phyloP scores from a whole-genome alignment of 1,140 invertebrate species.

The Aphaenogaster ashmeadi region DNA sequence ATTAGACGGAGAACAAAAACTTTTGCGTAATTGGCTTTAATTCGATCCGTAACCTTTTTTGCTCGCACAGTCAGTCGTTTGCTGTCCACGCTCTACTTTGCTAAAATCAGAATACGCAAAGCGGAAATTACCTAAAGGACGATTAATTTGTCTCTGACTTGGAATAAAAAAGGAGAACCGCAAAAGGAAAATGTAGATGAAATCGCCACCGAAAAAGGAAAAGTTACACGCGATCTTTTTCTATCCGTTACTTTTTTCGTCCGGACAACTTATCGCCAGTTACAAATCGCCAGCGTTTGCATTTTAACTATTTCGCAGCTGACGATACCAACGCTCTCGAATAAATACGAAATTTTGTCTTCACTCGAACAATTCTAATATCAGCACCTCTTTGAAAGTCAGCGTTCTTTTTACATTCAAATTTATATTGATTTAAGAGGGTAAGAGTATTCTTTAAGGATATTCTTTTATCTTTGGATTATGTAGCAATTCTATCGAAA shows the following conservation, averaged over 20 bases:
- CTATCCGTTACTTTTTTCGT: constrained; percentile 31
- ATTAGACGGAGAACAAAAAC: constrained; percentile 40
- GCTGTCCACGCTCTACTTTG: constrained; percentile 34
- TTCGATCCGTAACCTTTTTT: constrained; percentile 35
- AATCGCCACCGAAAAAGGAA: constrained; percentile 16
- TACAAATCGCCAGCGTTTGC: constrained; percentile 56
- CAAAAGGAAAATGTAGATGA: constrained; percentile 25
- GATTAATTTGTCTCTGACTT: constrained; percentile 63
- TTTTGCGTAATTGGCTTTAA: constrained; percentile 67
- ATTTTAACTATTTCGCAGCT: constrained; percentile 56
- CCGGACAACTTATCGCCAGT: constrained; percentile 46
- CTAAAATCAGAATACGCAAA: constrained; percentile 54
- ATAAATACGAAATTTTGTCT: constrained; percentile 1
- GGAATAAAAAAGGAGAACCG: not conserved
- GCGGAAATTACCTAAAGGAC: constrained; percentile 60
- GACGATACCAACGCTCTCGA: constrained; percentile 24
- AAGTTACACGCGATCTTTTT: constrained; percentile 15
- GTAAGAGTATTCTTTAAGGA: not conserved
- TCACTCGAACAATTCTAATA: not conserved
- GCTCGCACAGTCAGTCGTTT: constrained; percentile 16
- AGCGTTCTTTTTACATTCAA: not conserved
- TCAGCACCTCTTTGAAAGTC: not conserved
- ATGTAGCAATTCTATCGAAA: not conserved
- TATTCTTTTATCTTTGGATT: not conserved
- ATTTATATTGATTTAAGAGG: not conserved